Evolutionary conservation across 2,888 invertebrate genomes (phyloP).

Genomic region (Stenodema calcarata): DNA sequence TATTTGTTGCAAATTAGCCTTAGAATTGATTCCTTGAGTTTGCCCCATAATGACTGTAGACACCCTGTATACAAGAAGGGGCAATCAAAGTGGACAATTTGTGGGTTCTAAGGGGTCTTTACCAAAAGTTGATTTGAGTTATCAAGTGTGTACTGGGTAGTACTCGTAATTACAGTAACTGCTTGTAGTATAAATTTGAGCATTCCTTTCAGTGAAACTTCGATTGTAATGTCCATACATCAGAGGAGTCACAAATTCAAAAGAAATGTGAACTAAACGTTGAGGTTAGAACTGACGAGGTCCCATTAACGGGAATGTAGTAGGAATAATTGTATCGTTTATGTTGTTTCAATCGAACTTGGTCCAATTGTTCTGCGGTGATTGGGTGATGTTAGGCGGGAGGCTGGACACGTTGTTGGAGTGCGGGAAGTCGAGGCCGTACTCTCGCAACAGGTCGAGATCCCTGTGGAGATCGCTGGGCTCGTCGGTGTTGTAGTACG

Average conservation of each 20-base stretch:
- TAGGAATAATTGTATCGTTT: too few species aligned
- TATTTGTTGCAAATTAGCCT: too few species aligned
- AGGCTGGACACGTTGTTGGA: conserved; percentile 55
- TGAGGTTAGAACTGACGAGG: background rate
- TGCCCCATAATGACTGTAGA: too few species aligned
- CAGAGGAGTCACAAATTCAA: background rate
- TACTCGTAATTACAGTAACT: background rate
- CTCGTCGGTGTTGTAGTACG: conserved; percentile 60
- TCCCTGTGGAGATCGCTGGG: conserved; percentile 62
- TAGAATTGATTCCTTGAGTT: too few species aligned
- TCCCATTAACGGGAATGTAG: background rate
- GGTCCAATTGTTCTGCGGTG: conserved; percentile 67
- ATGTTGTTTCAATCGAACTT: conserved; percentile 64
- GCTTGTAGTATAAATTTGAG: background rate
- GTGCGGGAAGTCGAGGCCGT: conserved; percentile 71
- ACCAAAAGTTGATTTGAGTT: too few species aligned
- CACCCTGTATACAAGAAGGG: too few species aligned
- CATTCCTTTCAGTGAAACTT: background rate
- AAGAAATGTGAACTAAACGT: background rate
- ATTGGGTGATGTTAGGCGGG: conserved; percentile 61
- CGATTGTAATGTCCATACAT: background rate
- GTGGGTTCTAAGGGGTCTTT: too few species aligned
- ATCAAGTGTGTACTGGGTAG: too few species aligned
- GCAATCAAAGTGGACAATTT: too few species aligned
- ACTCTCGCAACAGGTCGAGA: conserved; percentile 74